These are phyloP conservation scores for Agelastica alni DNA, from an alignment of 2,888 invertebrate species.

Conservation along the genomic window DNA sequence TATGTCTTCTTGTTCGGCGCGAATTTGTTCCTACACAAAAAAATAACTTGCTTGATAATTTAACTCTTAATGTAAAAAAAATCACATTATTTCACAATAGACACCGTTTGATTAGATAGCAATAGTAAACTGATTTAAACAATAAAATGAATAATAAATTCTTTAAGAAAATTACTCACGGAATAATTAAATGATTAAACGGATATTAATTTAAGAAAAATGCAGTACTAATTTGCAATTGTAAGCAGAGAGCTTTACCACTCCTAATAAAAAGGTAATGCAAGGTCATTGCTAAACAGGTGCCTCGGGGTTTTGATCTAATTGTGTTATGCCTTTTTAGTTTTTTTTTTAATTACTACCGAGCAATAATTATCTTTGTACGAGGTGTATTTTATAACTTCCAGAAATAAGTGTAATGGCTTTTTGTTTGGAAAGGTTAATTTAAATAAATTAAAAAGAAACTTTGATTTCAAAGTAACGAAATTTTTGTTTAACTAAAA, in stretches of 20 bases:
- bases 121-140: not conserved
- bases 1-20: constrained; percentile 82
- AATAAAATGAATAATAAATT: constrained; percentile 13
- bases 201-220: constrained; percentile 7
- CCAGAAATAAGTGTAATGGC: too few relatives aligned
- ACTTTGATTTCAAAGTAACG: too few relatives aligned
- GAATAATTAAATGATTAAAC: constrained; percentile 7
- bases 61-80: too few relatives aligned
- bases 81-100: too few relatives aligned
- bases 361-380: too few relatives aligned
- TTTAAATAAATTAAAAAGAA: too few relatives aligned
- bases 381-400: too few relatives aligned
- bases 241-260: constrained; percentile 2
- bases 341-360: too few relatives aligned
- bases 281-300: too few relatives aligned
- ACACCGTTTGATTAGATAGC: too few relatives aligned
- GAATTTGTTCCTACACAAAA: constrained; percentile 62
- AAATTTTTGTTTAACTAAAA: too few relatives aligned
- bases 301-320: not conserved
- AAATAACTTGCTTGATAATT: not conserved
- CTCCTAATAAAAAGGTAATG: constrained; percentile 17
- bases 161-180: constrained; percentile 9
- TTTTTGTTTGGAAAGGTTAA: too few relatives aligned
- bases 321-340: not conserved
- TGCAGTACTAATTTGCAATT: constrained; percentile 6